These are phyloP conservation scores for Bujurquina vittata DNA, from an alignment of 2,113 vertebrate species.

Conservation along the genomic window DNA sequence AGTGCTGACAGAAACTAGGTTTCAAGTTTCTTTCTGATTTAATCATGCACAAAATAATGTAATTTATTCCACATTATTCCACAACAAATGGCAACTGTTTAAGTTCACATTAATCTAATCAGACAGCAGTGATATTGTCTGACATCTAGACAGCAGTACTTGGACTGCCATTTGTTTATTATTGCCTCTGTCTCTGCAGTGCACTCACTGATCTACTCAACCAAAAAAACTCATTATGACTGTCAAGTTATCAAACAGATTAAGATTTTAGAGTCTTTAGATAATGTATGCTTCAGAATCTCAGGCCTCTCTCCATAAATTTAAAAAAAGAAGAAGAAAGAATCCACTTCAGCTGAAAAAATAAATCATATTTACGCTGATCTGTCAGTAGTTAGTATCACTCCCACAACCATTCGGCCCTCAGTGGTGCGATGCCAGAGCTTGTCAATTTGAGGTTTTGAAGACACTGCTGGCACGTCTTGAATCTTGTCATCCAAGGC, in stretches of 20 bases:
- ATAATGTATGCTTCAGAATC: neutral
- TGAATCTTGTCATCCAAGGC: conserved; percentile 60
- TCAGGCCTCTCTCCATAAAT: neutral
- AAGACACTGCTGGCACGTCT: conserved; percentile 50
- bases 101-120: conserved; percentile 5
- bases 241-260: neutral
- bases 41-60: neutral
- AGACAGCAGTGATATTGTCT: neutral
- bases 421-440: conserved; percentile 88
- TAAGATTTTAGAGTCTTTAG: neutral
- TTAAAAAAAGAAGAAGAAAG: too few relatives aligned
- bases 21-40: neutral
- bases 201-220: conserved; percentile 2
- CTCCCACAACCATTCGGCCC: conserved; percentile 87
- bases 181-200: conserved; percentile 19
- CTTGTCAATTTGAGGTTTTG: conserved; percentile 78
- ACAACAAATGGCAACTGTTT: neutral
- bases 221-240: conserved; percentile 1
- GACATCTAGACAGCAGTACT: conserved; percentile 30
- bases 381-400: conserved; percentile 77
- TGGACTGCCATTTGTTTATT: conserved; percentile 9
- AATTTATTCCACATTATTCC: neutral
- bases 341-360: neutral
- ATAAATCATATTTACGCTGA: conserved; percentile 79
- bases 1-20: conserved; percentile 1